These are phyloP conservation scores for Gopherus flavomarginatus DNA, from an alignment of 2,113 vertebrate genomes.

Conservation along the genomic window DNA sequence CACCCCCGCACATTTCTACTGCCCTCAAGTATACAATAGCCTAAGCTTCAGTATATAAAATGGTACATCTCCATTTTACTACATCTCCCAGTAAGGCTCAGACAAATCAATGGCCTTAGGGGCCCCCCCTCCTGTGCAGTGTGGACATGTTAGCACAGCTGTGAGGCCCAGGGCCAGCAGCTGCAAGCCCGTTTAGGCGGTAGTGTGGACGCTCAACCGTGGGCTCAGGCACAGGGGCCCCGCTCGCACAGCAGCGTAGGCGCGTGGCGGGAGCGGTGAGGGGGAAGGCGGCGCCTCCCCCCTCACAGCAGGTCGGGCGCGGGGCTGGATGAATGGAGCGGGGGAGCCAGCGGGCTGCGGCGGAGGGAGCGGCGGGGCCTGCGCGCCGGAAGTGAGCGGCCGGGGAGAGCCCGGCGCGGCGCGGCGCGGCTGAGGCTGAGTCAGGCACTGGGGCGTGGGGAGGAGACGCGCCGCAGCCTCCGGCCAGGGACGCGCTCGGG, in stretches of 20 bases:
- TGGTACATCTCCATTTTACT: not conserved
- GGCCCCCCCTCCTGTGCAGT: no score
- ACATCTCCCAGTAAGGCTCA: no score
- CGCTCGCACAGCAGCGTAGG: not conserved
- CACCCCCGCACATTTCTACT: not conserved
- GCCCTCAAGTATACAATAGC: not conserved
- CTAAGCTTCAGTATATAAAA: not conserved
- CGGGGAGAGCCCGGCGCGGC: not conserved
- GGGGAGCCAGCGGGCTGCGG: not conserved
- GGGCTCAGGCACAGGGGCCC: no score
- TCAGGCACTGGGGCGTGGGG: not conserved
- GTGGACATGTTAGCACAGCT: no score
- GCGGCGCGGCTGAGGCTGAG: not conserved
- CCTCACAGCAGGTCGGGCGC: not conserved
- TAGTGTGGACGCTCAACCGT: no score
- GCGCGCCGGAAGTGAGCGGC: slow-evolving; percentile 55
- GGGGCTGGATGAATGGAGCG: not conserved
- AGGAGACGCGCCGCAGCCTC: not conserved
- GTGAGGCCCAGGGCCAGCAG: no score
- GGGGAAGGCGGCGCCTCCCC: no score
- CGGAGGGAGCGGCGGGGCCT: slow-evolving; percentile 13
- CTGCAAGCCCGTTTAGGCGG: no score
- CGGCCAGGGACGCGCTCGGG: not conserved
- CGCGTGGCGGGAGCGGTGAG: not conserved
- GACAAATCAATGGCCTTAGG: no score